phyloP scores from a whole-genome alignment of 1,140 invertebrate species.

The Hycleus phaleratus region DNA sequence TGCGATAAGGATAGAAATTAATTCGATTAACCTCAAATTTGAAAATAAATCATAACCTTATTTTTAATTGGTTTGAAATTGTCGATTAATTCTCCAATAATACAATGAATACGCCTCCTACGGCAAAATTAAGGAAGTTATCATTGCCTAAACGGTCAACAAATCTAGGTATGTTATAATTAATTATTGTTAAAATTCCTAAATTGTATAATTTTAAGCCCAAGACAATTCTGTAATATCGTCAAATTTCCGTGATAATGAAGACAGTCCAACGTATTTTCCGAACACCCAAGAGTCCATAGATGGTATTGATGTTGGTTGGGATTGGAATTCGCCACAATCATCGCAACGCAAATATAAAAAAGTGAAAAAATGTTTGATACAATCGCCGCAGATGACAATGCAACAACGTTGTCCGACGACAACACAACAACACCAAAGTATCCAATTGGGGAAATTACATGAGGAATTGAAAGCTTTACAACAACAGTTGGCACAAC shows the following conservation, averaged over 20 bases:
- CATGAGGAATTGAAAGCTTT: slow-evolving; percentile 31
- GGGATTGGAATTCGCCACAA: slow-evolving; percentile 39
- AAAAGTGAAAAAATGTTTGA: slow-evolving; percentile 19
- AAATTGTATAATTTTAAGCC: no score
- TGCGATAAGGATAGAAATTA: no score
- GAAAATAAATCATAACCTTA: no score
- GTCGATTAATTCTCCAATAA: no score
- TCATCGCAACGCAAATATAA: slow-evolving; percentile 23
- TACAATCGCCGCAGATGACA: slow-evolving; percentile 27
- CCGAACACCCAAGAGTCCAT: slow-evolving; percentile 30
- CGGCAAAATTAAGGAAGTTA: no score
- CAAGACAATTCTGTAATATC: no score
- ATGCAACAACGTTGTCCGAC: slow-evolving; percentile 27
- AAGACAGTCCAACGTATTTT: slow-evolving; percentile 10
- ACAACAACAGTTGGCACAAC: slow-evolving; percentile 28
- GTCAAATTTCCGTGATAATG: background rate
- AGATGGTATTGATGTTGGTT: slow-evolving; percentile 35
- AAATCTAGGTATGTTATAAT: no score
- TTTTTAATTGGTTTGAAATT: no score
- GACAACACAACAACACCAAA: slow-evolving; percentile 12
- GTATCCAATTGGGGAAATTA: slow-evolving; percentile 32
- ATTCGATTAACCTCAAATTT: no score
- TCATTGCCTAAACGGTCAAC: no score
- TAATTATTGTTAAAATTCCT: no score
- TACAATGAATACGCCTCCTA: no score